phyloP scores from a whole-genome alignment of 2,797 vertebrate genomes.

The Periophthalmus magnuspinnatus region DNA sequence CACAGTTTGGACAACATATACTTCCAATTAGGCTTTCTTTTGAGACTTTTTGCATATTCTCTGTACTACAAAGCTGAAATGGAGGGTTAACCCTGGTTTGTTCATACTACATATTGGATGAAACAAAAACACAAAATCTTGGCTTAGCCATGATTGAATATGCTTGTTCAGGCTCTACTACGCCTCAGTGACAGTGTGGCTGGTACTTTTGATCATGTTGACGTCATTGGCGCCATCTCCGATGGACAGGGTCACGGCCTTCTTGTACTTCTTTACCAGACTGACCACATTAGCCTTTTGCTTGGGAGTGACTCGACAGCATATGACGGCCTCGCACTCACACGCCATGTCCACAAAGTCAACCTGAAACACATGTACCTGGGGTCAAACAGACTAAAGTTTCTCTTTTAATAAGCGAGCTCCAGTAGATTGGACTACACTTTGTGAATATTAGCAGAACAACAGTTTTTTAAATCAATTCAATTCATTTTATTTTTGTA shows the following conservation, averaged over 20 bases:
- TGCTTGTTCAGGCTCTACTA: too few relatives aligned
- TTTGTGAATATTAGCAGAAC: background rate
- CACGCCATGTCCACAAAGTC: constrained; percentile 82
- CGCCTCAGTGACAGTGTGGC: too few relatives aligned
- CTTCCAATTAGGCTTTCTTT: too few relatives aligned
- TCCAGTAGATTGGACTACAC: background rate
- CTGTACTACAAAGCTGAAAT: too few relatives aligned
- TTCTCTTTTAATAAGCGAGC: background rate
- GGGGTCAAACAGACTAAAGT: constrained; percentile 62
- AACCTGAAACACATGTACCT: background rate
- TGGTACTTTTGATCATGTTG: constrained; percentile 84
- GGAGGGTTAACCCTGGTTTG: too few relatives aligned
- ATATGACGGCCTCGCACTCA: constrained; percentile 83
- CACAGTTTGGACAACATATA: too few relatives aligned
- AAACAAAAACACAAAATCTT: background rate
- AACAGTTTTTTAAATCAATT: too few relatives aligned
- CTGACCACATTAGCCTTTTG: constrained; percentile 86
- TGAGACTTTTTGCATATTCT: too few relatives aligned
- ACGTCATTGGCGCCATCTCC: constrained; percentile 86
- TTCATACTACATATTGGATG: too few relatives aligned
- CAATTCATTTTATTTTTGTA: too few relatives aligned
- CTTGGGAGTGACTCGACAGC: constrained; percentile 83
- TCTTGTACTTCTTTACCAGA: constrained; percentile 81
- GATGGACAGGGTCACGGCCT: constrained; percentile 79
- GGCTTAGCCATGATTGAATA: too few relatives aligned